A percentile compares a stretch with the other conserved stretches of the same genome.
phyloP scores from a whole-genome alignment of 2,888 invertebrate species.

The Oscheius sp. region DNA sequence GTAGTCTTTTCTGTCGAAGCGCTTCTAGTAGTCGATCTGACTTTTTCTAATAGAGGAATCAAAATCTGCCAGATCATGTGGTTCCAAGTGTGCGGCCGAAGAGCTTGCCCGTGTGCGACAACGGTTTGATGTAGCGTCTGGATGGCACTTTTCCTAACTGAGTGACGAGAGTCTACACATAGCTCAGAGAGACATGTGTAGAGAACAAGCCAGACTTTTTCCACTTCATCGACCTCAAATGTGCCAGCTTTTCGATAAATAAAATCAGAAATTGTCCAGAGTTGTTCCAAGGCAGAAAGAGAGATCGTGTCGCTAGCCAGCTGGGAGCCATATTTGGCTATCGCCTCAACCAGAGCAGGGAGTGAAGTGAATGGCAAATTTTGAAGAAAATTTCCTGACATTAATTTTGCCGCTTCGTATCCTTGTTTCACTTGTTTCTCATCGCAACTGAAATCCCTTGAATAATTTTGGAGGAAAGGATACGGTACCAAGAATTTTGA shows the following conservation, averaged over 20 bases:
- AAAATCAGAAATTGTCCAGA: constrained; percentile 99
- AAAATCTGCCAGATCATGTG: constrained; percentile 93
- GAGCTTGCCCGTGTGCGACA: constrained; percentile 80
- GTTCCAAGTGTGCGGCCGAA: constrained; percentile 76
- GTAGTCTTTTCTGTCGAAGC: constrained; percentile 72
- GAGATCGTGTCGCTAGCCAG: constrained; percentile 95
- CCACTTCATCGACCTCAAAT: constrained; percentile 46
- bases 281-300: constrained; percentile 89
- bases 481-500: constrained; percentile 41
- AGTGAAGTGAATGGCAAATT: constrained; percentile 91
- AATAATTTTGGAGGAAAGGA: background rate
- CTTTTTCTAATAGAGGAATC: constrained; percentile 92
- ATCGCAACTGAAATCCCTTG: constrained; percentile 79
- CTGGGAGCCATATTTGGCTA: constrained; percentile 94
- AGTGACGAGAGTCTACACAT: constrained; percentile 92
- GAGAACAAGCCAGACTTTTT: constrained; percentile 69
- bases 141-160: constrained; percentile 88
- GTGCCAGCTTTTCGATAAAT: constrained; percentile 51
- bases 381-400: constrained; percentile 86
- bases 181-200: constrained; percentile 74
- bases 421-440: constrained; percentile 75
- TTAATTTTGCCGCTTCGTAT: constrained; percentile 96
- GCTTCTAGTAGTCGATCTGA: constrained; percentile 74
- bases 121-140: constrained; percentile 97
- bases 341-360: constrained; percentile 78